Evolutionary conservation across 2,888 invertebrate genomes (phyloP).

Genomic region (Phaonia tiefii): DNA sequence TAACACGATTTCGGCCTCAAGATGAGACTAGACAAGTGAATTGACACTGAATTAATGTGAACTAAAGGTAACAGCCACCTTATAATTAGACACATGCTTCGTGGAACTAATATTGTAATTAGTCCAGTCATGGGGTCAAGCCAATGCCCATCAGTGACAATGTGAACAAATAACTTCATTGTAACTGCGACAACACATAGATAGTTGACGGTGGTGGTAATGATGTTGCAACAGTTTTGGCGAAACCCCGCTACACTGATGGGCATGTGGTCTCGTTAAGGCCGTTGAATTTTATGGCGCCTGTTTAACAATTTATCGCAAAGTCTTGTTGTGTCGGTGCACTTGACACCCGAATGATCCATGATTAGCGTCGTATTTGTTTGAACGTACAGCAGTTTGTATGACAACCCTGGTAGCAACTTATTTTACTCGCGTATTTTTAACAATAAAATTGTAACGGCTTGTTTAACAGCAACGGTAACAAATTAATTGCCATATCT

Average conservation of each 20-base stretch:
- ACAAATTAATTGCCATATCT: constrained; percentile 55
- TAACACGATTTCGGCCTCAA: neutral
- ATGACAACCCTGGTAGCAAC: neutral
- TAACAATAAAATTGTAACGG: constrained; percentile 63
- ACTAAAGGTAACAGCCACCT: constrained; percentile 4
- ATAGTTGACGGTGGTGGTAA: neutral
- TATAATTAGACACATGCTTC: constrained; percentile 25
- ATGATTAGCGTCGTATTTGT: neutral
- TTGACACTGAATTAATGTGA: constrained; percentile 42
- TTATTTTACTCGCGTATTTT: neutral
- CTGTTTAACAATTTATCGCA: constrained; percentile 15
- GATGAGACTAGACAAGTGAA: constrained; percentile 24
- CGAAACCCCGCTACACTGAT: constrained; percentile 12
- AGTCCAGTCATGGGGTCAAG: constrained; percentile 31
- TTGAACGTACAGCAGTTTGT: too few species aligned
- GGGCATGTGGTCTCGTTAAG: constrained; percentile 5
- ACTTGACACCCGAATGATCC: constrained; percentile 56
- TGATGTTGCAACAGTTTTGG: constrained; percentile 49
- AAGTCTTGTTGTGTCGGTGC: constrained; percentile 35
- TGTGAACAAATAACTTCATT: constrained; percentile 9
- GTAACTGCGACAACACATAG: neutral
- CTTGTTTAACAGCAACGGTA: constrained; percentile 54
- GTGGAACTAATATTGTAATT: constrained; percentile 36
- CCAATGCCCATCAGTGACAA: constrained; percentile 14
- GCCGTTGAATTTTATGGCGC: constrained; percentile 48